Base-by-base conservation (phyloP, 2,797 vertebrate species). In the Pseudochirops corinnae region DNA sequence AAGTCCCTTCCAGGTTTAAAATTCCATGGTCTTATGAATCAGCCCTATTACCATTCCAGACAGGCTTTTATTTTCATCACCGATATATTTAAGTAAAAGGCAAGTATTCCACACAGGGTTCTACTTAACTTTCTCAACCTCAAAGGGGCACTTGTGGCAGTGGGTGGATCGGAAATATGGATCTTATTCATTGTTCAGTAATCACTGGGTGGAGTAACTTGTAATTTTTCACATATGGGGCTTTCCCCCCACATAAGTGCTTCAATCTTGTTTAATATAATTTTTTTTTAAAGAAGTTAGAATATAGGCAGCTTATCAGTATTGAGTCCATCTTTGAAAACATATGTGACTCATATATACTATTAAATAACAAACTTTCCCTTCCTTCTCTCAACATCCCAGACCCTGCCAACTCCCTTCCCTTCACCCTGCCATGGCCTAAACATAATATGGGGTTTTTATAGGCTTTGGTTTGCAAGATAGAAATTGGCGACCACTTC, bases 201-300 rank as follows among this genome's bases (percentile, higher is more conserved):
- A 95, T 96, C 53, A 93, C 24, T 53, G 93, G 56, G 46, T 56
- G 74, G 24, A 92, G 29, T 11, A 60, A 29, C 55, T 95, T 28
- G 31, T 96, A 57, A 93, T 94, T 97, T 96, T 96, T 96, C 90
- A 95, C 82, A 90, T 90, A n/a, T 94, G 93, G 52, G 94, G 50
- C 91, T 67, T 28, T 96, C 93, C 57, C 56, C 55, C 91, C 50
- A 46, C 82, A 16, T 18, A 93, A 95, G 33, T 90, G 28, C 53
- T 95, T 95, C 46, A 50, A 3, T 24, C 52, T 67, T 33, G 87
- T 52, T 92, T 11, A 91, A 55, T 91, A 91, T 55, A 91, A 31
- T 91, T 33, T 55, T 91, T 55, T 91, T 24, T 39, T 1, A 74
- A 57, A 58, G 28, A 55, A 56, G 55, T 50, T 57, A 93, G 56